Percentiles rank a stretch among this genome's conserved stretches.
Evolutionary conservation across 2,888 invertebrate genomes (phyloP).

Genomic region (Ectobius pallidus): DNA sequence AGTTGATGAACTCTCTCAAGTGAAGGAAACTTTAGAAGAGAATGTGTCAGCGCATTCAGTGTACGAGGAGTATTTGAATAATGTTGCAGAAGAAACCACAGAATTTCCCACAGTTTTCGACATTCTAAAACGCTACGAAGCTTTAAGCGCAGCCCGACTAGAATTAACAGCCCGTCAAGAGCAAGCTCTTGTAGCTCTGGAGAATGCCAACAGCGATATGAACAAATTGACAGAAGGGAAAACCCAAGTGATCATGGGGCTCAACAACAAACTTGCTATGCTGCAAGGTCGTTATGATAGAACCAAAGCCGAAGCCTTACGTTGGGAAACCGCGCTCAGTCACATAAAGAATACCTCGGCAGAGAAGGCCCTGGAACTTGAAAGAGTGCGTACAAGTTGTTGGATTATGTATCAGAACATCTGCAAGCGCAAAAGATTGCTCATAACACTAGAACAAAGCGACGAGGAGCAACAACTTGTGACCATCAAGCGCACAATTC

Average conservation of each 20-base stretch:
- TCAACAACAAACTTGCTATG: background rate
- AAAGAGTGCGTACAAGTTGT: background rate
- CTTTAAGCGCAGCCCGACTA: slow-evolving; percentile 64
- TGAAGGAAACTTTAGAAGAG: slow-evolving; percentile 62
- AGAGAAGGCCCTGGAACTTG: background rate
- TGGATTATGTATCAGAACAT: slow-evolving; percentile 13
- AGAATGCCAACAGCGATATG: slow-evolving; percentile 64
- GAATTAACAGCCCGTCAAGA: slow-evolving; percentile 63
- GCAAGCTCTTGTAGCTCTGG: slow-evolving; percentile 62
- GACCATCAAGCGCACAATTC: background rate
- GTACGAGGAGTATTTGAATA: slow-evolving; percentile 65
- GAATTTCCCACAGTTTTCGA: slow-evolving; percentile 65
- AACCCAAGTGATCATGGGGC: background rate
- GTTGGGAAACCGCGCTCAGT: background rate
- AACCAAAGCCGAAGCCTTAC: background rate
- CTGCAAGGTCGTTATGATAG: background rate
- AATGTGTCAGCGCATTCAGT: slow-evolving; percentile 64
- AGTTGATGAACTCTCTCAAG: slow-evolving; percentile 58
- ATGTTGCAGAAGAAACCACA: slow-evolving; percentile 60
- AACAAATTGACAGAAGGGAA: slow-evolving; percentile 58
- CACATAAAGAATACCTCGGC: background rate
- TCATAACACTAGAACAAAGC: background rate
- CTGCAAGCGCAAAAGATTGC: background rate
- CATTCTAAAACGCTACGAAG: slow-evolving; percentile 68
- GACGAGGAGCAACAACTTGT: background rate